A percentile compares a stretch with the other conserved stretches of the same genome.
phyloP scores from a whole-genome alignment of 2,888 invertebrate genomes.

The Sinohyriopsis cumingii region DNA sequence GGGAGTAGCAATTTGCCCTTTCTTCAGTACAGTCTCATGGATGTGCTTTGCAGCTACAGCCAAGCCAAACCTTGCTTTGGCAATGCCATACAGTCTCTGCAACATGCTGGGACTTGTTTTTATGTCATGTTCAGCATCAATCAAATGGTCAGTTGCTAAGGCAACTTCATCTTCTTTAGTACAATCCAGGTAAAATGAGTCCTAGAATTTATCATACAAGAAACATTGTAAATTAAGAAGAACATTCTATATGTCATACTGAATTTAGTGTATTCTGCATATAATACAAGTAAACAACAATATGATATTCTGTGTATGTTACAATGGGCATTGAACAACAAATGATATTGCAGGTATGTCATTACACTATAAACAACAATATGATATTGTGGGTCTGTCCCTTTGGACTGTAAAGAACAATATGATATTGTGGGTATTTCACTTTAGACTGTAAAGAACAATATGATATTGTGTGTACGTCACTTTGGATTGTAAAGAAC shows the following conservation, averaged over 20 bases:
- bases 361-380: too few species aligned
- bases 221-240: neutral
- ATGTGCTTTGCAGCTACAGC: constrained; percentile 41
- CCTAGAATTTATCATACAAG: constrained; percentile 12
- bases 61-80: constrained; percentile 45
- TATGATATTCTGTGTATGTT: too few species aligned
- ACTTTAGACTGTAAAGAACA: too few species aligned
- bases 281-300: too few species aligned
- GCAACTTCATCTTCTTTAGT: constrained; percentile 13
- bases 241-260: neutral
- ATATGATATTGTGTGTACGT: too few species aligned
- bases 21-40: constrained; percentile 23
- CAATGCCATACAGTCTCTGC: constrained; percentile 38
- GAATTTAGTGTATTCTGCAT: neutral
- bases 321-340: too few species aligned
- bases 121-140: constrained; percentile 18
- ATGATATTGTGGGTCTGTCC: too few species aligned
- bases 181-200: constrained; percentile 25
- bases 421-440: too few species aligned
- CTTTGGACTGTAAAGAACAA: too few species aligned
- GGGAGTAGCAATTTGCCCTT: constrained; percentile 5
- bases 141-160: constrained; percentile 25
- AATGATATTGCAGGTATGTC: too few species aligned
- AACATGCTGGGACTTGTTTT: constrained; percentile 19
- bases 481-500: too few species aligned